A percentile compares a stretch with the other conserved stretches of the same genome.
Conservation (phyloP, 2,113 vertebrate species). For the Ageneiosus marmoratus region DNA sequence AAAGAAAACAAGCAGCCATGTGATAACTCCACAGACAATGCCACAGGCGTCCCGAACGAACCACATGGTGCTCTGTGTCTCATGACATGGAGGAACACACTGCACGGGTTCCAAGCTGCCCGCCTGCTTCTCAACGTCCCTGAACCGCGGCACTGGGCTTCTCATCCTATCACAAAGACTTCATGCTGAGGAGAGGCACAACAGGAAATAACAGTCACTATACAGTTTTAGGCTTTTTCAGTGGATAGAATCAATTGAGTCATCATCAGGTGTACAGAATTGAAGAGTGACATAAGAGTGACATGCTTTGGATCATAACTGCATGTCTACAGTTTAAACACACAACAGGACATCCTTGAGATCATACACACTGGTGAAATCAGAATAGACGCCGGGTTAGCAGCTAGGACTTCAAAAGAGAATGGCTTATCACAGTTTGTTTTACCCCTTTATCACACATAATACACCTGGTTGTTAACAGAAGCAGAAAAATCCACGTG, state of each 20-base stretch:
- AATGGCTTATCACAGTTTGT: too few species aligned
- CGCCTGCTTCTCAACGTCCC: conserved; percentile 83
- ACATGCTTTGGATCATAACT: neutral
- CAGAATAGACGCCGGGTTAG: conserved; percentile 1
- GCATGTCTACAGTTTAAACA: neutral
- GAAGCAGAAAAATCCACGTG: neutral
- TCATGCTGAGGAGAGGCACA: conserved; percentile 38
- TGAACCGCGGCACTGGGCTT: conserved; percentile 84
- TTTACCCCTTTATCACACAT: too few species aligned
- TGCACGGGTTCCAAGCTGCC: conserved; percentile 85
- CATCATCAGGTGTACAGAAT: neutral
- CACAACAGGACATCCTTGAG: neutral
- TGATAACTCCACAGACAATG: conserved; percentile 90
- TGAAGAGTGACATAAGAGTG: neutral
- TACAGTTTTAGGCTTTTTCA: neutral
- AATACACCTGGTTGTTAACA: neutral
- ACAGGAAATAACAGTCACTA: neutral
- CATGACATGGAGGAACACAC: conserved; percentile 84
- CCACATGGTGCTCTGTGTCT: conserved; percentile 85
- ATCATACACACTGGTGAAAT: conserved; percentile 15
- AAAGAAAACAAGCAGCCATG: conserved; percentile 94
- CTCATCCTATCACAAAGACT: conserved; percentile 83
- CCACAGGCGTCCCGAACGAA: conserved; percentile 96
- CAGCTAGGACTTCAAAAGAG: neutral
- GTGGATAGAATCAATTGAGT: neutral